A percentile compares a stretch with the other conserved stretches of the same genome.
Evolutionary conservation across 2,888 invertebrate genomes (phyloP).

Genomic region (Clitarchus hookeri): DNA sequence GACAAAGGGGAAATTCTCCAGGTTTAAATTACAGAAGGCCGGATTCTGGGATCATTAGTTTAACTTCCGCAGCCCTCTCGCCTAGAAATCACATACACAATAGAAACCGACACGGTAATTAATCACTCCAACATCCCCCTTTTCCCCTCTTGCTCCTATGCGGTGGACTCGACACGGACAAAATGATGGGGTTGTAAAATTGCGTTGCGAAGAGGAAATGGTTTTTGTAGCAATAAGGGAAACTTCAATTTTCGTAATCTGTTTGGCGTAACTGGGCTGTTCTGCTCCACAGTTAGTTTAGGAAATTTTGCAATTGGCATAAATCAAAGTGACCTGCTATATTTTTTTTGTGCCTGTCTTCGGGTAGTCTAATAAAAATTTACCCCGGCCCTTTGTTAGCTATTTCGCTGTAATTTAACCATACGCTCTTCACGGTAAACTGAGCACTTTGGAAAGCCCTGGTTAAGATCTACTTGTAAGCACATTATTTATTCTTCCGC

Average conservation of each 20-base stretch:
- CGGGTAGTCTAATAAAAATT: no score
- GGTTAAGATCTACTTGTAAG: no score
- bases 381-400: no score
- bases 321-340: no score
- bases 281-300: background rate
- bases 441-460: no score
- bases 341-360: no score
- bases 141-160: background rate
- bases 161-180: background rate
- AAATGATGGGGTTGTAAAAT: constrained; percentile 9
- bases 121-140: background rate
- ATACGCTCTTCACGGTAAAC: no score
- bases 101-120: background rate
- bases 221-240: background rate
- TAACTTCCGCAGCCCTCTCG: background rate
- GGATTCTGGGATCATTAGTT: background rate
- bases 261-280: background rate
- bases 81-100: background rate
- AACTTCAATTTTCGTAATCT: background rate
- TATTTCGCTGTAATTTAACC: no score
- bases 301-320: background rate
- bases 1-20: background rate
- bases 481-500: no score
- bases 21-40: background rate
- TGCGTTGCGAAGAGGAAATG: background rate